Evolutionary conservation across 2,113 vertebrate genomes (phyloP).

Genomic region (Crypturellus undulatus): DNA sequence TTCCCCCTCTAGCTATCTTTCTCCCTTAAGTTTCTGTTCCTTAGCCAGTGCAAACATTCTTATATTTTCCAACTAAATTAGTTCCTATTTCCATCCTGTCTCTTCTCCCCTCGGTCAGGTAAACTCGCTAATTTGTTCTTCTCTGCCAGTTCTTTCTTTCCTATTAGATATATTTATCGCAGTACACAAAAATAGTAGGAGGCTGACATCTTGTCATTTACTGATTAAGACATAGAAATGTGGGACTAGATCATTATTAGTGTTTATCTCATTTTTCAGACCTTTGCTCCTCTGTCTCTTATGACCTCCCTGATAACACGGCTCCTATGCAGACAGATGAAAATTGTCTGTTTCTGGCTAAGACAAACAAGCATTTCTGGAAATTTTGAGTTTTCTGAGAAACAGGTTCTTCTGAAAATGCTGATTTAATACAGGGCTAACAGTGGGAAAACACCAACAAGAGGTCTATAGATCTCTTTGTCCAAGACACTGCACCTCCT

Average conservation of each 20-base stretch:
- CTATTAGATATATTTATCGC: not conserved
- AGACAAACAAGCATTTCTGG: not conserved
- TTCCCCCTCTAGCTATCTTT: not conserved
- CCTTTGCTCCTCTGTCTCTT: not conserved
- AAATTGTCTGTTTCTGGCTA: not conserved
- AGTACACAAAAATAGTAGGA: not conserved
- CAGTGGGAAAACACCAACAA: not conserved
- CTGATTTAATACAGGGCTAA: not conserved
- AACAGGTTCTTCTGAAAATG: not conserved
- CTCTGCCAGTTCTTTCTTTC: not conserved
- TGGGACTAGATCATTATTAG: not conserved
- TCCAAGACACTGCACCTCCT: not conserved
- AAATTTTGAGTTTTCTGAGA: not conserved
- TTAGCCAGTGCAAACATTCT: not conserved
- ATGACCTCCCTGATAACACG: not conserved
- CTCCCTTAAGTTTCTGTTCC: not conserved
- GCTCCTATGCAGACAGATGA: not conserved
- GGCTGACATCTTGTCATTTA: not conserved
- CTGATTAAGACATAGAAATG: not conserved
- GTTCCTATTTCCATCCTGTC: not conserved
- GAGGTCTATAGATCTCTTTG: not conserved
- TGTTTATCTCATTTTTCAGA: not conserved
- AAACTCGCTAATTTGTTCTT: not conserved
- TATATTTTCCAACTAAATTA: not conserved
- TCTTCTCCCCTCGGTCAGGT: not conserved